Evolutionary conservation across 2,888 invertebrate genomes (phyloP).

Genomic region (Melinaea menophilus): DNA sequence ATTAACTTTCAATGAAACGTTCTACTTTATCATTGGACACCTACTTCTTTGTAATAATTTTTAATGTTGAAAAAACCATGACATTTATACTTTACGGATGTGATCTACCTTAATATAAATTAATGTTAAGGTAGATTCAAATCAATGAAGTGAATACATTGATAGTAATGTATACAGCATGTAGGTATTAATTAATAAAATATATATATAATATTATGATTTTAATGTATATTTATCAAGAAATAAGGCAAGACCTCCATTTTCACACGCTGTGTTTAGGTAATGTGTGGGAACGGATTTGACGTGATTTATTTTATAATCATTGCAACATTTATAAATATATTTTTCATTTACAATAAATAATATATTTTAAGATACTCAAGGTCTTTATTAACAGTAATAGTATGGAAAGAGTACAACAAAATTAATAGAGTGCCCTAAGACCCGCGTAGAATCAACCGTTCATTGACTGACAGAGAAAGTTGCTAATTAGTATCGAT

Average conservation of each 20-base stretch:
- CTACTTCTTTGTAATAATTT: constrained; percentile 5
- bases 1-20: not conserved
- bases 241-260: constrained; percentile 15
- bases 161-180: not conserved
- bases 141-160: no score
- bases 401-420: no score
- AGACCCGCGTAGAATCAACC: constrained; percentile 14
- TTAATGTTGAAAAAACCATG: constrained; percentile 7
- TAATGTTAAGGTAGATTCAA: no score
- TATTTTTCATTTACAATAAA: not conserved
- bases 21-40: constrained; percentile 3
- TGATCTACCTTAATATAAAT: not conserved
- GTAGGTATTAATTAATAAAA: not conserved
- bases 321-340: not conserved
- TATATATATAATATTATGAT: not conserved
- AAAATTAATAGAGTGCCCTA: no score
- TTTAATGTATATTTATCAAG: constrained; percentile 4
- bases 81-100: constrained; percentile 6
- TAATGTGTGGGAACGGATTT: constrained; percentile 15
- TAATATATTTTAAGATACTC: no score
- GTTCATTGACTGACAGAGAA: constrained; percentile 72
- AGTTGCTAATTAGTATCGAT: constrained; percentile 70
- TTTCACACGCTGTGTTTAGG: constrained; percentile 13
- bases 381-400: no score
- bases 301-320: constrained; percentile 13